Evolutionary conservation across 2,888 invertebrate genomes (phyloP), one percentile per base, ranked within the genome.

Genomic region (Macropis europaea): DNA sequence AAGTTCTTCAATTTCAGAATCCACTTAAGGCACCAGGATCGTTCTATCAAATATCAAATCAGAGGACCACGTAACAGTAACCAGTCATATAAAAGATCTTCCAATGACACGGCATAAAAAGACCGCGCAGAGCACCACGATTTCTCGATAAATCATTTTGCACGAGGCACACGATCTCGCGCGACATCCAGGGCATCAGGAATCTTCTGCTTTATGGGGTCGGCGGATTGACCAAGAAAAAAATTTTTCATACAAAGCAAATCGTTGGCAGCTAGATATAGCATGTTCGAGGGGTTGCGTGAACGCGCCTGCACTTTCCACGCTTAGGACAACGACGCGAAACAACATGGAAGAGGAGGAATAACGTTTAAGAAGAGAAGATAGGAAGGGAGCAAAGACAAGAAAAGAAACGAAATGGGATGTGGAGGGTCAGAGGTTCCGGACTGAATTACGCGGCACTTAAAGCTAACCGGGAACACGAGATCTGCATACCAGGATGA

Each of bases 381-480:
- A 5, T 1, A 15, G 1, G 22, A 7, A 26, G 24, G 15, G 6
- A 32, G 28, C 42, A 50, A 15, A 17, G 32, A 19, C 24, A 17
- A 30, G 19, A 28, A 13, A 13, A 19, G 56, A 38, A 30, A 36
- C 48, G 45, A 67, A 71, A 60, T 50, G 59, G 45, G 53, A 74
- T 11, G 53, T 11, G 17, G 57, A 28, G 48, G 69, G 74, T 77
- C 77, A 76, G 48, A 73, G 73, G 73, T 76, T 73, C 73, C 70
- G 60, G 64, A 76, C 83, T 83, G 83, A 87, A 86, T 86, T 85
- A 83, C 85, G 77, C 80, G 80, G 72, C 82, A 85, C 85, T 87
- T 86, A 85, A 85, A 85, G 77, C 74, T 79, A 81, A 73, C 79
- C 72, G 54, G 61, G 81, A 79, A 86, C 84, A 83, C 76, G 83